Evolutionary conservation across 2,888 invertebrate genomes (phyloP).

Genomic region (Nebria salina): DNA sequence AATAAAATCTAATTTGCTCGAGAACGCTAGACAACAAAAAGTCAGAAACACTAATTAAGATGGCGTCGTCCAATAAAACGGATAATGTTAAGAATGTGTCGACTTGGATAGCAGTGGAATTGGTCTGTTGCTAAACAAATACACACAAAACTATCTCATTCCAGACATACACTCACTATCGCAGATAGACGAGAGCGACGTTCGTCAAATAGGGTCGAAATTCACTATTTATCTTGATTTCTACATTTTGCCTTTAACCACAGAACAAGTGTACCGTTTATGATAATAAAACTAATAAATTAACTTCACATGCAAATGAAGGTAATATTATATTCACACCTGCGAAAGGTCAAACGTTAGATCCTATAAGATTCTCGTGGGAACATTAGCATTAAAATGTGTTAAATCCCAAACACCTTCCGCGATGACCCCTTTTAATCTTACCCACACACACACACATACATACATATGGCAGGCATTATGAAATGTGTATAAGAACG

Average conservation of each 20-base stretch:
- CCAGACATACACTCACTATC: not conserved
- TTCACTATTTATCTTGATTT: not conserved
- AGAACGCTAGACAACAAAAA: conserved; percentile 17
- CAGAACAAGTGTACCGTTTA: too few relatives aligned
- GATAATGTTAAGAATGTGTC: conserved; percentile 43
- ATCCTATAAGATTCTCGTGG: too few relatives aligned
- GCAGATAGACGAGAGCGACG: not conserved
- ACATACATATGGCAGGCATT: not conserved
- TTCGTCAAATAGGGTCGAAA: not conserved
- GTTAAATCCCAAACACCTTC: not conserved
- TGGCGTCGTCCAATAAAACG: conserved; percentile 37
- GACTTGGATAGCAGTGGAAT: not conserved
- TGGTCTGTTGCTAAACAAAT: not conserved
- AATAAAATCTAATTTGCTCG: conserved; percentile 29
- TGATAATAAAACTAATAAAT: too few relatives aligned
- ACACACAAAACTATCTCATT: not conserved
- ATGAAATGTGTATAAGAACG: not conserved
- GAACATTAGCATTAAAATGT: not conserved
- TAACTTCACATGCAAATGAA: too few relatives aligned
- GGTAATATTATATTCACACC: too few relatives aligned
- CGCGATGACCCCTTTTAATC: not conserved
- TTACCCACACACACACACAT: not conserved
- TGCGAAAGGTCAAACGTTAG: too few relatives aligned
- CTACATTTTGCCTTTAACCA: not conserved
- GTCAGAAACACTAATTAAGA: conserved; percentile 32